These are phyloP conservation scores for Hyposoter didymator DNA, from an alignment of 2,888 invertebrate species.

Conservation along the genomic window DNA sequence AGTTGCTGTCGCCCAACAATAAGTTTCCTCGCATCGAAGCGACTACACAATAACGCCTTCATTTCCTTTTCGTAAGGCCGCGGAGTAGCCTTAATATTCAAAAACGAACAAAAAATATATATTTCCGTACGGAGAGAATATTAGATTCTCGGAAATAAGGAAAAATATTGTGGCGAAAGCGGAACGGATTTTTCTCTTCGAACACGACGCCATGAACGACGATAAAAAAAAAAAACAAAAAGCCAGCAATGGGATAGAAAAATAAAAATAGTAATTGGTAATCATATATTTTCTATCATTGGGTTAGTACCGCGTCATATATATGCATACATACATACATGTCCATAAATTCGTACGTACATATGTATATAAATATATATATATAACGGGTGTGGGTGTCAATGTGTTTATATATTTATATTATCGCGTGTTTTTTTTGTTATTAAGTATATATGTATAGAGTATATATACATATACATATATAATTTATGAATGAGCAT, in stretches of 20 bases:
- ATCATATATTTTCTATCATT: conserved; percentile 82
- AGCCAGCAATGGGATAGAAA: conserved; percentile 63
- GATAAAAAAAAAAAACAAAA: conserved; percentile 71
- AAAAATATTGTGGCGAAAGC: background rate
- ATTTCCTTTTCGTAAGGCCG: conserved; percentile 42
- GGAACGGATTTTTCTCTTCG: background rate
- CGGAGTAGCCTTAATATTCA: too few relatives aligned
- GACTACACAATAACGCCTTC: conserved; percentile 52
- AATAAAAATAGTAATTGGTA: conserved; percentile 79
- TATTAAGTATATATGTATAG: conserved; percentile 26
- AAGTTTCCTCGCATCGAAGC: conserved; percentile 51
- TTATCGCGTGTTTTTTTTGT: conserved; percentile 59
- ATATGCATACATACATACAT: conserved; percentile 73
- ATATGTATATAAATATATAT: conserved; percentile 45
- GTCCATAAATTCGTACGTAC: conserved; percentile 69
- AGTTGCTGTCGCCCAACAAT: conserved; percentile 14
- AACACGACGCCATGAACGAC: conserved; percentile 16
- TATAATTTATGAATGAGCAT: conserved; percentile 38
- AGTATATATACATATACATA: conserved; percentile 66
- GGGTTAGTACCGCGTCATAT: conserved; percentile 80
- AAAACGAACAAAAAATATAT: too few relatives aligned
- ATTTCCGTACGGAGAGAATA: conserved; percentile 14
- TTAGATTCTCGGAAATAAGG: background rate
- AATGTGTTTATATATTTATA: conserved; percentile 68
- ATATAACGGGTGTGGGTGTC: conserved; percentile 35